These are phyloP conservation scores for Epinotia bilunana DNA, from an alignment of 2,888 invertebrate species.

Conservation along the genomic window DNA sequence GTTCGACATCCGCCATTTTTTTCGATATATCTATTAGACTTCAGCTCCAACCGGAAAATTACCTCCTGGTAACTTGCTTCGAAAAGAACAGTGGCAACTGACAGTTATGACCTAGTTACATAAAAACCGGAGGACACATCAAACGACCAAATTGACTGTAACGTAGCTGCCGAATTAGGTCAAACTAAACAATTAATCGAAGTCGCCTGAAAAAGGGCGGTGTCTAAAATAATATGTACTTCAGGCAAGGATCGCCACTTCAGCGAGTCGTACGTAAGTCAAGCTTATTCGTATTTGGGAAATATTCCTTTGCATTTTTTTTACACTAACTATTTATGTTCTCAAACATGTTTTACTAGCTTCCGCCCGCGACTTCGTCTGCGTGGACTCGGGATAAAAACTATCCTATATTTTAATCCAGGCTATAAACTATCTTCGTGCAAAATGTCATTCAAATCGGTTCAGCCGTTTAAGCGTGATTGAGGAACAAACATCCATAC, in stretches of 20 bases:
- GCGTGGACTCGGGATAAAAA: too few relatives aligned
- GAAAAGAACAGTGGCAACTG: too few relatives aligned
- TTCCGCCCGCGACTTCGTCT: too few relatives aligned
- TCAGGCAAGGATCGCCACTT: conserved; percentile 6
- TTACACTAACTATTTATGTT: not conserved
- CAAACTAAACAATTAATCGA: conserved; percentile 20
- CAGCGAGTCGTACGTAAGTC: conserved; percentile 12
- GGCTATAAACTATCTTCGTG: too few relatives aligned
- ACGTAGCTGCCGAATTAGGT: conserved; percentile 6
- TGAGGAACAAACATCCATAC: too few relatives aligned
- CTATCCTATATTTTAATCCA: too few relatives aligned
- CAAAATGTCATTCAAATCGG: too few relatives aligned
- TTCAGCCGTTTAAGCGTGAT: too few relatives aligned
- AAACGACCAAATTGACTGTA: not conserved
- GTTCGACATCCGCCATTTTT: not conserved
- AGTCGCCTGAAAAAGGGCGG: conserved; percentile 17
- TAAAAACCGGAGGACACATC: not conserved
- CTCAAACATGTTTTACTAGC: too few relatives aligned
- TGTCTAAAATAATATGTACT: conserved; percentile 1
- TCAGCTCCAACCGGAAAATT: too few relatives aligned
- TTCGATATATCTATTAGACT: too few relatives aligned
- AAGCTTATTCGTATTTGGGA: not conserved
- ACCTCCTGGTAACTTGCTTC: too few relatives aligned
- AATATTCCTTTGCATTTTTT: not conserved
- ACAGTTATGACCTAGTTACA: not conserved